These are phyloP conservation scores for Eurois occulta DNA, from an alignment of 2,888 invertebrate genomes.

Conservation along the genomic window DNA sequence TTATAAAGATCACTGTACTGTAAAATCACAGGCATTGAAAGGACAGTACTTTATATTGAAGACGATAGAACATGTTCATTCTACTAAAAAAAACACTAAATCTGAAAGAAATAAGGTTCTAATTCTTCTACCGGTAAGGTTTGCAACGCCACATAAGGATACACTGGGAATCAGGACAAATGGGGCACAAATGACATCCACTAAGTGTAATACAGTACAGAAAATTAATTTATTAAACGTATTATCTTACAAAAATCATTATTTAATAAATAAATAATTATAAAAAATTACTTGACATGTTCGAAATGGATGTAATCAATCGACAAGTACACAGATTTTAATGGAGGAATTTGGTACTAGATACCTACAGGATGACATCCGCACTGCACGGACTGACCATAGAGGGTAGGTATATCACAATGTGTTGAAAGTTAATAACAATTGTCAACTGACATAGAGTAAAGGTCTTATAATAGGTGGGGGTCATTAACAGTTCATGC, in stretches of 20 bases:
- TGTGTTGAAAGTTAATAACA: conserved; percentile 79
- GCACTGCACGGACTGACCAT: conserved; percentile 54
- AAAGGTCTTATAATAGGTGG: conserved; percentile 83
- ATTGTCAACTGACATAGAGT: conserved; percentile 79
- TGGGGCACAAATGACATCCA: conserved; percentile 76
- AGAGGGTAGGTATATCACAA: conserved; percentile 80
- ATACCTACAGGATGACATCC: conserved; percentile 63
- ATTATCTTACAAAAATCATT: conserved; percentile 87
- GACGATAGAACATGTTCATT: conserved; percentile 17
- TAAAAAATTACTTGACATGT: conserved; percentile 82
- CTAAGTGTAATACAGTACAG: conserved; percentile 84
- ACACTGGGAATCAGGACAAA: conserved; percentile 45
- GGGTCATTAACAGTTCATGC: conserved; percentile 92
- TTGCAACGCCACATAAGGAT: conserved; percentile 40
- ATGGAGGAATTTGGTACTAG: conserved; percentile 73
- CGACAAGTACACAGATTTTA: conserved; percentile 77
- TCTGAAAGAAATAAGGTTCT: conserved; percentile 21
- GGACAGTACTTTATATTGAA: neutral
- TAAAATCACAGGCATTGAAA: neutral
- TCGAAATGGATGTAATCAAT: conserved; percentile 79
- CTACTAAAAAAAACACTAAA: neutral
- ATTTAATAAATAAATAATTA: conserved; percentile 87
- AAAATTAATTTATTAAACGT: conserved; percentile 88
- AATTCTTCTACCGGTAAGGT: conserved; percentile 15
- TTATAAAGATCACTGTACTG: neutral